These are phyloP conservation scores for Platalea minor DNA, from an alignment of 2,797 vertebrate species.

Conservation along the genomic window DNA sequence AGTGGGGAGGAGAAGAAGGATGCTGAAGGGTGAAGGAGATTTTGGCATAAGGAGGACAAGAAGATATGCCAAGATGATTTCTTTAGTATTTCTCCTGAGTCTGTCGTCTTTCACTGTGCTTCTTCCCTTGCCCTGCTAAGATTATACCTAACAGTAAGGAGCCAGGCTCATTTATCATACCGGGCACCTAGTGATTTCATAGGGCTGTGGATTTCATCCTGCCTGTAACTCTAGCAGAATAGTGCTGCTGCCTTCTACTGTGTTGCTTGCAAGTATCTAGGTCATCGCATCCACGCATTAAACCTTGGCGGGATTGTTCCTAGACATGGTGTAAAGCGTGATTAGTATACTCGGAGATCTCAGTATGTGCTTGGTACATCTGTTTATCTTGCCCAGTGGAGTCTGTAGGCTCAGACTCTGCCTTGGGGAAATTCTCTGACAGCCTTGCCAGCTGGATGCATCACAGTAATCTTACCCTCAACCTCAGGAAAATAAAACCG, in stretches of 20 bases:
- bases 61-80: background rate
- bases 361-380: background rate
- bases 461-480: slow-evolving; percentile 30
- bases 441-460: slow-evolving; percentile 47
- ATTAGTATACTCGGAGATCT: slow-evolving; percentile 6
- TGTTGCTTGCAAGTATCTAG: slow-evolving; percentile 26
- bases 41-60: background rate
- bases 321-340: background rate
- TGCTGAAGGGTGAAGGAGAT: background rate
- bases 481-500: slow-evolving; percentile 11
- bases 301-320: slow-evolving; percentile 7
- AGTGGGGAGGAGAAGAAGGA: background rate
- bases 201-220: background rate
- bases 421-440: slow-evolving; percentile 43
- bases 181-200: background rate
- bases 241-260: background rate
- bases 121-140: background rate
- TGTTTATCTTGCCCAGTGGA: slow-evolving; percentile 43
- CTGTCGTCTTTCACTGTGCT: background rate
- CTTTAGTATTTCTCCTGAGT: background rate
- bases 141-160: background rate
- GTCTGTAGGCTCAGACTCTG: slow-evolving; percentile 12
- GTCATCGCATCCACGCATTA: background rate
- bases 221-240: background rate
- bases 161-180: background rate